These are phyloP conservation scores for Cyrtorhinus lividipennis DNA, from an alignment of 1,140 invertebrate genomes.

Conservation along the genomic window DNA sequence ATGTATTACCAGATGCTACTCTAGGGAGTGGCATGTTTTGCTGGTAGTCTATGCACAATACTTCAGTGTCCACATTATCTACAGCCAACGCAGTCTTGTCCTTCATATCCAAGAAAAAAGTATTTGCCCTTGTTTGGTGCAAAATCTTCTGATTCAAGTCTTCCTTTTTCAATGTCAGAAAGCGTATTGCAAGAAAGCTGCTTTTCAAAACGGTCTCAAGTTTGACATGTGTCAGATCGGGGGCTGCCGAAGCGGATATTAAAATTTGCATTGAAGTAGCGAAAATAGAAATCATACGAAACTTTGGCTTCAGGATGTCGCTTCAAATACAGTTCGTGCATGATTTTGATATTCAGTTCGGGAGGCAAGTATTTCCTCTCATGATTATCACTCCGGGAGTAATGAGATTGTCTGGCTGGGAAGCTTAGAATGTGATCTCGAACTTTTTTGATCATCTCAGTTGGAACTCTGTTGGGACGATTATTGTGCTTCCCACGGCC, in stretches of 20 bases:
- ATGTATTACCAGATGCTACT: background rate
- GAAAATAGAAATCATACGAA: no score
- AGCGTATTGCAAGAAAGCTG: background rate
- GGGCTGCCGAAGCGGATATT: background rate
- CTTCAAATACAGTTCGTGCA: no score
- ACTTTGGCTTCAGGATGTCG: no score
- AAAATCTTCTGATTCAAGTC: background rate
- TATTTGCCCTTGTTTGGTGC: background rate
- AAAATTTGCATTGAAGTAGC: no score
- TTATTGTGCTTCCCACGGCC: no score
- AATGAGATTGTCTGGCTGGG: no score
- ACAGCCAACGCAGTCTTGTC: background rate
- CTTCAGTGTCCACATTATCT: background rate
- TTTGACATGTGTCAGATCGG: background rate
- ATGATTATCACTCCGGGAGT: no score
- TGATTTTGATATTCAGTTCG: no score
- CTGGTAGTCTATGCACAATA: background rate
- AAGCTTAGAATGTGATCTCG: no score
- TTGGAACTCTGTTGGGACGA: no score
- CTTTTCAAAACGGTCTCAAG: background rate
- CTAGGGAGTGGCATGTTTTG: background rate
- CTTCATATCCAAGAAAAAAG: background rate
- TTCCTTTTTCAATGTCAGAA: background rate
- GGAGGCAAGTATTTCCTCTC: no score
- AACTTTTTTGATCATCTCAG: no score